Conservation (phyloP, 92 coral and sea anemone species). For the Phenganax subtilis region DNA sequence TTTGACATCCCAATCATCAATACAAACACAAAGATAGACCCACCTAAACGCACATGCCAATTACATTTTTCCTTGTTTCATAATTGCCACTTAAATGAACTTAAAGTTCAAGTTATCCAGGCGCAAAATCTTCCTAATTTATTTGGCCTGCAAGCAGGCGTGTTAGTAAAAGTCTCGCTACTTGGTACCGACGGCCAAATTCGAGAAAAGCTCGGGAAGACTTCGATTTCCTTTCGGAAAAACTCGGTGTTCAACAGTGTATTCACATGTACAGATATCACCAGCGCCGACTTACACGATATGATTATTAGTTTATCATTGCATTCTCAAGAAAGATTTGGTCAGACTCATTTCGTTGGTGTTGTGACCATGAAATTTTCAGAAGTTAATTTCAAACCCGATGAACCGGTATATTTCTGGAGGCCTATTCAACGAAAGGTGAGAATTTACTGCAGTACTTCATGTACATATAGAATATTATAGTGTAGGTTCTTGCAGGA, state of each 20-base stretch:
- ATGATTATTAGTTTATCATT: constrained; percentile 17
- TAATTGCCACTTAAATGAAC: constrained; percentile 18
- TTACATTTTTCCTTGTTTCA: constrained; percentile 26
- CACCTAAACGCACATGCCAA: constrained; percentile 32
- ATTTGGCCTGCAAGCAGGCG: constrained; percentile 37
- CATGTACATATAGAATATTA: neutral
- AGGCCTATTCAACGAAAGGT: constrained; percentile 35
- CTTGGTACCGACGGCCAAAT: constrained; percentile 10
- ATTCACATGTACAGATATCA: neutral
- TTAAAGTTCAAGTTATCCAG: constrained; percentile 25
- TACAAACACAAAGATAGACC: neutral
- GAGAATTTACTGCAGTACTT: neutral
- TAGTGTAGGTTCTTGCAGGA: neutral
- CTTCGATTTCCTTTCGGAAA: constrained; percentile 24
- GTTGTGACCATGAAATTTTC: constrained; percentile 3
- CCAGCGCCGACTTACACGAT: constrained; percentile 2
- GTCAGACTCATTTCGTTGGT: constrained; percentile 28
- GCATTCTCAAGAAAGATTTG: constrained; percentile 26
- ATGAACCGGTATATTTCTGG: constrained; percentile 27
- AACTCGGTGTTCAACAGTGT: constrained; percentile 33
- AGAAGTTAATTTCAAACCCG: constrained; percentile 15
- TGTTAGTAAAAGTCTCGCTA: constrained; percentile 19
- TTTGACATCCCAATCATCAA: constrained; percentile 20
- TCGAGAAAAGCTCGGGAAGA: constrained; percentile 22
- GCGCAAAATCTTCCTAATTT: constrained; percentile 20